These are phyloP conservation scores for Morpho deidamia DNA, from an alignment of 2,888 invertebrate species.

Conservation along the genomic window DNA sequence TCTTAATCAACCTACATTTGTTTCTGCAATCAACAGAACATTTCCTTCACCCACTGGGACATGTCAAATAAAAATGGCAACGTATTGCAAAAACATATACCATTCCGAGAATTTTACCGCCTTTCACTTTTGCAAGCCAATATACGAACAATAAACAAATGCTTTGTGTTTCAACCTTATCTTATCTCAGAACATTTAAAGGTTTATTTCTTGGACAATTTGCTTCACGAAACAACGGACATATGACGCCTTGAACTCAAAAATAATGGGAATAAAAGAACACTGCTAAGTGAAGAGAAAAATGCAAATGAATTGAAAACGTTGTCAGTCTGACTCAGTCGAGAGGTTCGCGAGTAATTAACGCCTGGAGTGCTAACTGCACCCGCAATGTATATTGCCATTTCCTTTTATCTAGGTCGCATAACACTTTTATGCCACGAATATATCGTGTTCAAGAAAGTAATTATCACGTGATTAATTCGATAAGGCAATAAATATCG, in stretches of 20 bases:
- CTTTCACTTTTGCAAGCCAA: constrained; percentile 3
- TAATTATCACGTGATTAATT: background rate
- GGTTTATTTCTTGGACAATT: background rate
- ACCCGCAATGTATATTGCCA: constrained; percentile 34
- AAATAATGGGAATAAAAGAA: background rate
- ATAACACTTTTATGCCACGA: constrained; percentile 13
- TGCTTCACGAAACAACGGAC: background rate
- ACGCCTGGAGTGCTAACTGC: constrained; percentile 46
- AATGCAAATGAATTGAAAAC: constrained; percentile 39
- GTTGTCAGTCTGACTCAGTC: constrained; percentile 43
- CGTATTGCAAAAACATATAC: constrained; percentile 4
- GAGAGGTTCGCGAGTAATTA: constrained; percentile 48
- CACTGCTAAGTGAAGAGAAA: constrained; percentile 11
- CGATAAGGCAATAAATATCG: background rate
- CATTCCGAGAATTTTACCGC: background rate
- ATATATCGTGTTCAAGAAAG: background rate
- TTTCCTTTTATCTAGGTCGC: constrained; percentile 21
- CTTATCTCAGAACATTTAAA: background rate
- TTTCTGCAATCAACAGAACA: constrained; percentile 16
- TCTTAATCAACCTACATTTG: constrained; percentile 18
- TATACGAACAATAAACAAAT: background rate
- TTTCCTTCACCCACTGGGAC: background rate
- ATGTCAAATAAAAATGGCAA: constrained; percentile 9
- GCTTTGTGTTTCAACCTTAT: background rate
- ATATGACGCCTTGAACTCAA: constrained; percentile 10